phyloP scores from a whole-genome alignment of 2,888 invertebrate genomes.

The Rotaria socialis region DNA sequence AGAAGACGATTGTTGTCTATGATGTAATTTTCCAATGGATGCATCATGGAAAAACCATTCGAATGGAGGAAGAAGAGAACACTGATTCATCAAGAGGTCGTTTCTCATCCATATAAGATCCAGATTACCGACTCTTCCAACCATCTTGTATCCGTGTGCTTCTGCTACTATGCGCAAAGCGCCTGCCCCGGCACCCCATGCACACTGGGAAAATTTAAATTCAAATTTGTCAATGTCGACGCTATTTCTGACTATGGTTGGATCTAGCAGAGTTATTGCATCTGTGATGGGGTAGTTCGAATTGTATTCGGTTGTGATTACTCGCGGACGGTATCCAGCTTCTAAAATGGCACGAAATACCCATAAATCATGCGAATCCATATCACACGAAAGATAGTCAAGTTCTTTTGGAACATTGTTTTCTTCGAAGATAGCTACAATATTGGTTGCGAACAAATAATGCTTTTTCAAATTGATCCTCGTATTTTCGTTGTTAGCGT shows the following conservation, averaged over 20 bases:
- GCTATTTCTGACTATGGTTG: background rate
- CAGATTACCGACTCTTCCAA: background rate
- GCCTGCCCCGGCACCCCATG: background rate
- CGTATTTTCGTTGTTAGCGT: background rate
- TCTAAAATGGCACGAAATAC: background rate
- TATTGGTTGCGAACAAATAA: background rate
- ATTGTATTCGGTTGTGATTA: background rate
- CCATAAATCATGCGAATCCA: conserved; percentile 9
- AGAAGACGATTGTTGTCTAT: background rate
- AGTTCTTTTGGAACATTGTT: background rate
- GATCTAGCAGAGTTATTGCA: background rate
- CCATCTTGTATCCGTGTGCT: background rate
- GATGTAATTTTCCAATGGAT: background rate
- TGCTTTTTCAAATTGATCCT: background rate
- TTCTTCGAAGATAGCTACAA: background rate
- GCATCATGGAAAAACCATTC: background rate
- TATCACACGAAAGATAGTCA: background rate
- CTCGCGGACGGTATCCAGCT: background rate
- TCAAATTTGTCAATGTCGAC: background rate
- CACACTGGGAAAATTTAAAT: background rate
- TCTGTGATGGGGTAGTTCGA: background rate
- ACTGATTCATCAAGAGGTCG: background rate
- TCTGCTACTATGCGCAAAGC: background rate
- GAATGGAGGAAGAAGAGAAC: background rate
- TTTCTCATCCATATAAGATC: background rate